Percentiles rank a stretch among this genome's conserved stretches.
phyloP scores from a whole-genome alignment of 2,888 invertebrate species.

The Hydraecia micacea region DNA sequence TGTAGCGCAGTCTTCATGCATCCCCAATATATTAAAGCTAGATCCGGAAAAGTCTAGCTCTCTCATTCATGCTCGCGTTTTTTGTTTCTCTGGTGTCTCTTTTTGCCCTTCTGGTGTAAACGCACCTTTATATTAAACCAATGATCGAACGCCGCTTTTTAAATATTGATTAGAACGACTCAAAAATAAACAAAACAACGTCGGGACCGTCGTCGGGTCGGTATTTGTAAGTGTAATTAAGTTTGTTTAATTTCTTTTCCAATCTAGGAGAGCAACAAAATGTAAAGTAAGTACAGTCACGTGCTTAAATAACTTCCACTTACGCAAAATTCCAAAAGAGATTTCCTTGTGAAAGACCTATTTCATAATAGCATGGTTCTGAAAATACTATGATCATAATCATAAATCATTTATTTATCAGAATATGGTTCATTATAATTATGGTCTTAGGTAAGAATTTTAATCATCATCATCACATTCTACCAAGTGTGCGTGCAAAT shows the following conservation, averaged over 20 bases:
- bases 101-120: not conserved
- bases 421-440: not conserved
- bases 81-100: not conserved
- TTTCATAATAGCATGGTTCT: not conserved
- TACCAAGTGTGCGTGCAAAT: not conserved
- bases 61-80: not conserved
- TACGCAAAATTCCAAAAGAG: not conserved
- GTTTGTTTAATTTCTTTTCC: conserved; percentile 34
- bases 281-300: not conserved
- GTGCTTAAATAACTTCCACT: not conserved
- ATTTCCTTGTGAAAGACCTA: not conserved
- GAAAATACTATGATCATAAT: not conserved
- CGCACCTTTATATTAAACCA: conserved; percentile 13
- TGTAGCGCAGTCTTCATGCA: no score
- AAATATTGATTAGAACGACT: conserved; percentile 35
- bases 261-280: conserved; percentile 21
- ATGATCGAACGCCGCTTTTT: conserved; percentile 31
- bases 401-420: not conserved
- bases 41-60: not conserved
- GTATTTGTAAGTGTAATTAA: conserved; percentile 34
- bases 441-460: not conserved
- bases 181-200: conserved; percentile 40
- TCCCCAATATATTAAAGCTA: not conserved
- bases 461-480: not conserved
- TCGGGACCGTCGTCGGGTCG: not conserved